A percentile compares a stretch with the other conserved stretches of the same genome.
phyloP scores from a whole-genome alignment of 2,888 invertebrate genomes.

The Cotesia congregata region DNA sequence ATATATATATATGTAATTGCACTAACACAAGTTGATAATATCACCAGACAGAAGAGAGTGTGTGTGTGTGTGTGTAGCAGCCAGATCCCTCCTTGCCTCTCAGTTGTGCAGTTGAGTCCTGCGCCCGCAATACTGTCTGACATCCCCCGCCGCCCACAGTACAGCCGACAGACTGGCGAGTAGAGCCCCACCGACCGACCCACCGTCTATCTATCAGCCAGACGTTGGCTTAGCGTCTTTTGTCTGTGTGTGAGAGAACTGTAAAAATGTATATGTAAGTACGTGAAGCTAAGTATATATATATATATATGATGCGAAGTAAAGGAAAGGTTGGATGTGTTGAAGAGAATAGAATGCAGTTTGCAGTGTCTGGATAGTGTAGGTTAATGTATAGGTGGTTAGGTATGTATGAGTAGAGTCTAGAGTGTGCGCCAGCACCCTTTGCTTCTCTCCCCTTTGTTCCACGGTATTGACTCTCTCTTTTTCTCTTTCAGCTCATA shows the following conservation, averaged over 20 bases:
- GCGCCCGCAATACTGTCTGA: conserved; percentile 39
- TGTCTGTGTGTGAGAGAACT: conserved; percentile 11
- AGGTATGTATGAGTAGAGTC: too few relatives aligned
- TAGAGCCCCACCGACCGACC: conserved; percentile 36
- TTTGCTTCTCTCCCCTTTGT: too few relatives aligned
- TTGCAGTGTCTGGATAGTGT: too few relatives aligned
- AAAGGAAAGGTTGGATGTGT: too few relatives aligned
- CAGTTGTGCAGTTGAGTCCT: conserved; percentile 33
- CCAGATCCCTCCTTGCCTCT: conserved; percentile 6
- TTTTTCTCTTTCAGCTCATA: neutral
- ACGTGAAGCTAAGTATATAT: too few relatives aligned
- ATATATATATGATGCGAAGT: too few relatives aligned
- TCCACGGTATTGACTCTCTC: conserved; percentile 51
- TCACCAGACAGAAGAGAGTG: too few relatives aligned
- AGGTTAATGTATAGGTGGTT: too few relatives aligned
- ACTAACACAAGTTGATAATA: neutral
- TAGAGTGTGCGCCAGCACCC: too few relatives aligned
- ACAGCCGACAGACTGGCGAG: conserved; percentile 51
- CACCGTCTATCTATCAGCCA: conserved; percentile 21
- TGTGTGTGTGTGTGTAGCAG: too few relatives aligned
- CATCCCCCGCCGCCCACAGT: conserved; percentile 49
- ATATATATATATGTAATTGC: neutral
- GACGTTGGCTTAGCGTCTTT: conserved; percentile 35
- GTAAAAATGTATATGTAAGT: too few relatives aligned
- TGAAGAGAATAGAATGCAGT: too few relatives aligned